phyloP scores from a whole-genome alignment of 2,888 invertebrate species.

The Andrena hattorfiana region DNA sequence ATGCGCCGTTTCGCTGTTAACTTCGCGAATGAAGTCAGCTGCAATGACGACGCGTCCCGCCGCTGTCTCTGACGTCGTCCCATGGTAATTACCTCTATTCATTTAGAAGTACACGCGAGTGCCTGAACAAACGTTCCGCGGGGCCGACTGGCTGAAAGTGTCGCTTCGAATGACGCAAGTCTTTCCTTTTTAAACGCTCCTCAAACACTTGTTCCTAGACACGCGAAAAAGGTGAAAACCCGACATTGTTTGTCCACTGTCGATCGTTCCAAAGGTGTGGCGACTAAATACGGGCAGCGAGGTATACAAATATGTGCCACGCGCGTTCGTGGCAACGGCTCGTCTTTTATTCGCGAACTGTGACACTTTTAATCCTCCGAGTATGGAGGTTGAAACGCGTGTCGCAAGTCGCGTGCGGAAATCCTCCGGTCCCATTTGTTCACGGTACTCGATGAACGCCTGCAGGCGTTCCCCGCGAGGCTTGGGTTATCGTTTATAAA shows the following conservation, averaged over 20 bases:
- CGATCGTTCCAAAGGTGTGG: slow-evolving; percentile 25
- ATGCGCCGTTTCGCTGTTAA: neutral
- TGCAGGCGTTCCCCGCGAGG: too few relatives aligned
- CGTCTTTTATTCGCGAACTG: neutral
- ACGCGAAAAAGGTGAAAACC: slow-evolving; percentile 3
- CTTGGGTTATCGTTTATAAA: too few relatives aligned
- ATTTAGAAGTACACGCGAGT: slow-evolving; percentile 13
- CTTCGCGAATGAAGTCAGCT: slow-evolving; percentile 10
- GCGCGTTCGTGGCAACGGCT: neutral
- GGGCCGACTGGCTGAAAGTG: neutral
- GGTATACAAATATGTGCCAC: slow-evolving; percentile 1
- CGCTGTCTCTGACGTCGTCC: slow-evolving; percentile 1
- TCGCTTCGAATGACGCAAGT: slow-evolving; percentile 28
- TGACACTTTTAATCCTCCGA: neutral
- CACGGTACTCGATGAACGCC: too few relatives aligned
- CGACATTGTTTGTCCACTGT: slow-evolving; percentile 26
- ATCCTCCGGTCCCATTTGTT: too few relatives aligned
- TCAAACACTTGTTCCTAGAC: slow-evolving; percentile 20
- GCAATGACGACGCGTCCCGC: slow-evolving; percentile 29
- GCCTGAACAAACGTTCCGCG: slow-evolving; percentile 25
- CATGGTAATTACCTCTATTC: slow-evolving; percentile 42
- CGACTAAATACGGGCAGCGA: slow-evolving; percentile 26
- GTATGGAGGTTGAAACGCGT: too few relatives aligned
- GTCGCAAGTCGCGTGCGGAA: too few relatives aligned
- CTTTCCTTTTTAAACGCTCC: slow-evolving; percentile 16